Evolutionary conservation across 2,113 vertebrate genomes (phyloP).

Genomic region (Toxotes jaculatrix): DNA sequence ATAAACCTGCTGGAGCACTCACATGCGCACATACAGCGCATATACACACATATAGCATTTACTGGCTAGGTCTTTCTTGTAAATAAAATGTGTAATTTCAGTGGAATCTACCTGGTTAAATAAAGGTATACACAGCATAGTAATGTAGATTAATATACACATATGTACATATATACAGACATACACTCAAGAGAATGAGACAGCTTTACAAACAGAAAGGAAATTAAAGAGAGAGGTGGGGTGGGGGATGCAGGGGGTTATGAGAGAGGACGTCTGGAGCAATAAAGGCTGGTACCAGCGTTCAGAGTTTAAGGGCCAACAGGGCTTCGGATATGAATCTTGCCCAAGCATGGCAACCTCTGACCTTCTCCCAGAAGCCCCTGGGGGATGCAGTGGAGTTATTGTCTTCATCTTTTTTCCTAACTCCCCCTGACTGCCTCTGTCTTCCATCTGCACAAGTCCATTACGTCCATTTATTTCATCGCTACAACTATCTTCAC

Average conservation of each 20-base stretch:
- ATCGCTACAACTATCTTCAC: constrained; percentile 58
- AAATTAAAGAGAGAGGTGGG: constrained; percentile 36
- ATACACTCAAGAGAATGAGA: not conserved
- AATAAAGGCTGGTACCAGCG: constrained; percentile 65
- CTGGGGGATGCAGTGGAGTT: constrained; percentile 58
- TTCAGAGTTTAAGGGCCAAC: constrained; percentile 73
- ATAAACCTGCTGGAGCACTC: constrained; percentile 67
- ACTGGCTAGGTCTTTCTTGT: not conserved
- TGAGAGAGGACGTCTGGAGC: constrained; percentile 59
- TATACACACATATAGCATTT: not conserved
- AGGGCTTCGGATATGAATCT: constrained; percentile 77
- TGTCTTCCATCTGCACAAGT: constrained; percentile 79
- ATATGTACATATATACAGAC: not conserved
- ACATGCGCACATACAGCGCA: constrained; percentile 4
- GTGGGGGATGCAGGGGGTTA: constrained; percentile 43
- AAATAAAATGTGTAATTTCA: not conserved
- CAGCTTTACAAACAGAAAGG: constrained; percentile 8
- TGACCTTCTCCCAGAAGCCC: constrained; percentile 73
- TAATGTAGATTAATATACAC: too few relatives aligned
- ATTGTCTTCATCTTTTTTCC: constrained; percentile 72
- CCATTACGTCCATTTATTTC: constrained; percentile 71
- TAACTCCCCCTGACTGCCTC: constrained; percentile 69
- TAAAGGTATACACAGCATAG: too few relatives aligned
- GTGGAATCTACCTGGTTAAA: not conserved
- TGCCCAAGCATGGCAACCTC: constrained; percentile 60